Evolutionary conservation across 2,888 invertebrate species (phyloP).

Genomic region (Nebria brevicollis): DNA sequence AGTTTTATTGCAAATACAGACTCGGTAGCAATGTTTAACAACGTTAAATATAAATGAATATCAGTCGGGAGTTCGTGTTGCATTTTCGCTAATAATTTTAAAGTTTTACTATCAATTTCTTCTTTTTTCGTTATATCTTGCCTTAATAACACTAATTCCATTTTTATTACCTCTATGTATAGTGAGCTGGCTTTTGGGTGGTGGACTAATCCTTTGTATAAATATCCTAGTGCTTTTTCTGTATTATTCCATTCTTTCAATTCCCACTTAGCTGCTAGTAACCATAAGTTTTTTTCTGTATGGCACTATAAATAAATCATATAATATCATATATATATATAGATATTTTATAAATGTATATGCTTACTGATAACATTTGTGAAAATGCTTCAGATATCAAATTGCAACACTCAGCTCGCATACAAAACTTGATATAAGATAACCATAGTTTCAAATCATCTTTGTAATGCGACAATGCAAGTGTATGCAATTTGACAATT

Average conservation of each 20-base stretch:
- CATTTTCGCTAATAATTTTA: conserved; percentile 16
- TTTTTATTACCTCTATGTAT: conserved; percentile 22
- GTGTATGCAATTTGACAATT: conserved; percentile 32
- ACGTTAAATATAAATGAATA: conserved; percentile 31
- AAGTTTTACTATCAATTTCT: conserved; percentile 25
- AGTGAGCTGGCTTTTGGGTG: conserved; percentile 28
- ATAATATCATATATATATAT: background rate
- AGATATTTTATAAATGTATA: background rate
- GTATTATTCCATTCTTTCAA: conserved; percentile 36
- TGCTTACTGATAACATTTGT: conserved; percentile 32
- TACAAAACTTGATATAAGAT: conserved; percentile 43
- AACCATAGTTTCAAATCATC: conserved; percentile 42
- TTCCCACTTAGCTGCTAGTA: conserved; percentile 43
- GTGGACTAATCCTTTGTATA: conserved; percentile 28
- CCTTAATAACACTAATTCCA: conserved; percentile 29
- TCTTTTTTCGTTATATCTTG: conserved; percentile 13
- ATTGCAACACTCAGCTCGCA: conserved; percentile 26
- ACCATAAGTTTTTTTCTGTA: conserved; percentile 37
- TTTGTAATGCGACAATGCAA: conserved; percentile 34
- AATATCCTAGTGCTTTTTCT: conserved; percentile 33
- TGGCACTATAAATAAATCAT: conserved; percentile 26
- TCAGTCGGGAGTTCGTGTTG: conserved; percentile 29
- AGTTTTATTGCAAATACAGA: conserved; percentile 35
- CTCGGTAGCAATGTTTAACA: conserved; percentile 28
- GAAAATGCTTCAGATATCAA: conserved; percentile 38